Conservation (phyloP, 2,113 vertebrate genomes). For the Elachura formosa region DNA sequence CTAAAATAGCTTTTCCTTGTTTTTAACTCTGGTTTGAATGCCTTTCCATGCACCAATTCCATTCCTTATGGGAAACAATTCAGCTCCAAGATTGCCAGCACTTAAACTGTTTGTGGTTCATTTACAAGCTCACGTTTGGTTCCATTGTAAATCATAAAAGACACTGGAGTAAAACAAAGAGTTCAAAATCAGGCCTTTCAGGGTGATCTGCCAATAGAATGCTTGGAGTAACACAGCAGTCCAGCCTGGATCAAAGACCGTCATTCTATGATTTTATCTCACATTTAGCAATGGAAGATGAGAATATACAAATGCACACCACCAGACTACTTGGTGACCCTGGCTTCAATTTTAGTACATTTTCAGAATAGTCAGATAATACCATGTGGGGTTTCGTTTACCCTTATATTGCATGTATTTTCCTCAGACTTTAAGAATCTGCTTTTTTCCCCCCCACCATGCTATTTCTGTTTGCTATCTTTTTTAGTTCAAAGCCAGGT, state of each 20-base stretch:
- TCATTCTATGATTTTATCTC: not conserved
- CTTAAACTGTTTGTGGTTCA: not conserved
- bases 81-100: not conserved
- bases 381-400: accelerated
- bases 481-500: not conserved
- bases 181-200: not conserved
- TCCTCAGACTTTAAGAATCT: not conserved
- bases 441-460: not conserved
- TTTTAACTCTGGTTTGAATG: not conserved
- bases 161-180: not conserved
- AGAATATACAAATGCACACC: not conserved
- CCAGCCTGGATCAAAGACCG: not conserved
- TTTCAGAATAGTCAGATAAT: not conserved
- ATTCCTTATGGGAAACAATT: not conserved
- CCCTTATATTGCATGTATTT: not conserved
- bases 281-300: not conserved
- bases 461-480: not conserved
- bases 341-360: not conserved
- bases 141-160: not conserved
- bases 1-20: not conserved
- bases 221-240: not conserved
- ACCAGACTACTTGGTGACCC: not conserved
- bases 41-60: not conserved
- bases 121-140: not conserved
- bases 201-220: not conserved